Evolutionary conservation across 2,797 vertebrate genomes (phyloP).

Genomic region (Smutsia gigantea): DNA sequence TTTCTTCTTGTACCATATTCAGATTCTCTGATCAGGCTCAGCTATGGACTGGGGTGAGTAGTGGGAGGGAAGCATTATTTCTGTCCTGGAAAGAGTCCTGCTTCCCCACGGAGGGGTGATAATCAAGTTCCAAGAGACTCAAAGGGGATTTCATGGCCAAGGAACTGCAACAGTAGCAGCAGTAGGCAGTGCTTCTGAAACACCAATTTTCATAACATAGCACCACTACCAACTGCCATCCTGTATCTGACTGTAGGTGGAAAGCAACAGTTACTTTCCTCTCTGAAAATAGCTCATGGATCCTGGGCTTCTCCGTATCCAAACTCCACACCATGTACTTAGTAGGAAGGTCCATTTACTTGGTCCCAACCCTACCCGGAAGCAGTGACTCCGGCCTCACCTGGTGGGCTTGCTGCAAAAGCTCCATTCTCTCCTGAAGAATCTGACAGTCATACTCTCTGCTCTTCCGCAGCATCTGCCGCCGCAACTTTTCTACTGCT

Average conservation of each 20-base stretch:
- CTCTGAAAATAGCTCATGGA: neutral
- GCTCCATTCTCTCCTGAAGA: slow-evolving; percentile 98
- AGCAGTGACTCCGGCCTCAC: slow-evolving; percentile 78
- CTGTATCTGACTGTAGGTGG: neutral
- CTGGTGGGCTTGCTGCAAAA: slow-evolving; percentile 99
- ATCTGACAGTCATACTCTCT: slow-evolving; percentile 98
- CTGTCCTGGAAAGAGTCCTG: neutral
- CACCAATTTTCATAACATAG: neutral
- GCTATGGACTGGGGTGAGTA: neutral
- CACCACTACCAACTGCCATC: neutral
- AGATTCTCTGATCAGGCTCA: neutral
- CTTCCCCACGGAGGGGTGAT: neutral
- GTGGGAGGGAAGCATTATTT: neutral
- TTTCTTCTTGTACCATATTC: neutral
- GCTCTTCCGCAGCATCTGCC: slow-evolving; percentile 99
- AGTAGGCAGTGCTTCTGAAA: neutral
- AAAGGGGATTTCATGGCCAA: neutral
- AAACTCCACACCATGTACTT: accelerated
- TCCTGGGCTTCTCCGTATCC: neutral
- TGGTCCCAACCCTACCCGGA: neutral
- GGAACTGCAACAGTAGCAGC: neutral
- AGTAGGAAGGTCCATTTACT: neutral
- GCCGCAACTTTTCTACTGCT: slow-evolving; percentile 96
- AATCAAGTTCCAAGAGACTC: neutral
- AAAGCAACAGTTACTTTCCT: neutral